Evolutionary conservation across 2,888 invertebrate genomes (phyloP), one percentile per base, ranked within the genome.

Genomic region (Podotricha telesiphe): DNA sequence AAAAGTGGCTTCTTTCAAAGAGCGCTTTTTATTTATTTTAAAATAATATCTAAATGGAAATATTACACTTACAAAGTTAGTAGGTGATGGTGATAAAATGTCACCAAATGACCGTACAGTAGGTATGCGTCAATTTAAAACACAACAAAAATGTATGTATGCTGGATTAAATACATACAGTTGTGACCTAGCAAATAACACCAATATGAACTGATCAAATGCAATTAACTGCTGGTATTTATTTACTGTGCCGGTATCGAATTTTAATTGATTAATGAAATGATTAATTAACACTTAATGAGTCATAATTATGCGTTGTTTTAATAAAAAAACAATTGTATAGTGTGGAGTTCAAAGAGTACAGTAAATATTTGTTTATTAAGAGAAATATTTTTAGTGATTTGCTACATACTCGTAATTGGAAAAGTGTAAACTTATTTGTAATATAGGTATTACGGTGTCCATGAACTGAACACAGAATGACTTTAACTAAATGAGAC

Each of bases 191-290:
- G 3, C 34, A 55, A 42, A 63, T 51, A 40, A 13, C 19, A 45
- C 42, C 65, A 65, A 55, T 65, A 45, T 55, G 55, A 55, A 65
- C 55, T 45, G 45, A 65, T 65, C 45, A 55, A 47, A 55, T 40
- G 28, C 42, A 65, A 65, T 55, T 47, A 65, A 65, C 45, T 45
- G 45, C 34, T 55, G 55, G 42, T 45, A 19, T 55, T 42, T 65
- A 55, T 55, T 51, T 51, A 51, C 40, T 55, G 3, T 22, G 45
- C 10, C 55, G 17, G 45, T 45, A 47, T 45, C 19, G 19, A 55
- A 34, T 65, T 55, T 65, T 45, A 55, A 65, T 65, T 28, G 22
- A 65, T 40, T 40, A 51, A 63, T 50, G 51, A 48, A 51, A 22
- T 59, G 20, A 59, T 45, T 59, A 22, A 59, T 59, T 42, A 15